Evolutionary conservation across 2,888 invertebrate genomes (phyloP), one percentile per base, ranked within the genome.

Genomic region (Drosophila recens): DNA sequence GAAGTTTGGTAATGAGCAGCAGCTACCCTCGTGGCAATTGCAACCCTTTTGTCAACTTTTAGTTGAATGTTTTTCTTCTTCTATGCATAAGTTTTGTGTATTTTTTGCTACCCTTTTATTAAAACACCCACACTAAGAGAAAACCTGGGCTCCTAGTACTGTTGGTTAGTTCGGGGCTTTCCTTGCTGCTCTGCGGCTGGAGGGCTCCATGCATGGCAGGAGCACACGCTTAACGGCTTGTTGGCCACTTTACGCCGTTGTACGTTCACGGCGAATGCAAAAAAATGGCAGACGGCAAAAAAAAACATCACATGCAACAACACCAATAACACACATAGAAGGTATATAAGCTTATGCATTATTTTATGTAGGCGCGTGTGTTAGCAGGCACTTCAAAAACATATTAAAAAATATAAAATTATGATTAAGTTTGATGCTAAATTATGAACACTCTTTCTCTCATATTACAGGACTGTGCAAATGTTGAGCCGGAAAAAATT

Each of bases 191-290:
- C 13, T 49, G 15, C 8, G 10, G 59, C 13, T 27, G 36, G 38
- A 56, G 53, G 58, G 66, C 38, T 63, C 59, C 77, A 71, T 67
- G 61, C 59, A 65, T 72, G 75, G 71, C 66, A 15, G 62, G 79
- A 66, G 64, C 27, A 46, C 71, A 65, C 68, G 82, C 82, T 83
- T 84, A 84, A 84, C 83, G 90, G 90, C 73, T 88, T 90, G 85
- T 90, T 85, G 80, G 77, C 80, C 89, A 90, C 84, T 90, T 85
- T 86, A 82, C 80, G 90, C 80, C 72, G 69, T 61, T 79, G 66
- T 77, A 71, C 72, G 58, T 48, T 66, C 65, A 77, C 66, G 73
- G 42, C 62, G 36, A 61, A 54, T 51, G 57, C 57, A 61, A 65
- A 72, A 71, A 65, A 72, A 71, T 52, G 52, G 62, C 70, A 77